These are phyloP conservation scores for Tadarida brasiliensis DNA, from an alignment of 2,797 vertebrate genomes.

Conservation along the genomic window DNA sequence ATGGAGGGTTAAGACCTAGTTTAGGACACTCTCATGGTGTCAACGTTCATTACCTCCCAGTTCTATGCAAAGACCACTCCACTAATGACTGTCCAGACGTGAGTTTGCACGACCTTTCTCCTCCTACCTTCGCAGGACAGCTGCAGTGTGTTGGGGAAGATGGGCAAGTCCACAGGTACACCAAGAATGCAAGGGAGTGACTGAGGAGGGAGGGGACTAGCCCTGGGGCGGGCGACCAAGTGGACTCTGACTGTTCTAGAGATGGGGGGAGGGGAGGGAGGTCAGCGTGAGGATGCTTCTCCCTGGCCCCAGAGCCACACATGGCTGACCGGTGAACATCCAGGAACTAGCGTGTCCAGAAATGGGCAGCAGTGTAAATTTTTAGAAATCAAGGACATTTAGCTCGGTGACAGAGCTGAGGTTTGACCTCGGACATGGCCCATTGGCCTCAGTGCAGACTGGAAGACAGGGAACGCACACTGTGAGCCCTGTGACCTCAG, in stretches of 20 bases:
- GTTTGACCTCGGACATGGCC: not conserved
- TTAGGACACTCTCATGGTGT: not conserved
- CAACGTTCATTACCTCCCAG: not conserved
- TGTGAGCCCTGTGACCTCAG: not conserved
- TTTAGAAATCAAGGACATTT: not conserved
- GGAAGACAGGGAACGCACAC: not conserved
- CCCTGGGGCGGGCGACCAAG: not conserved
- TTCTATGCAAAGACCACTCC: not conserved
- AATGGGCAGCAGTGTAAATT: not conserved
- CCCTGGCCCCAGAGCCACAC: not conserved
- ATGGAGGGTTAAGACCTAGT: rapidly evolving
- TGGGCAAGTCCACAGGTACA: not conserved
- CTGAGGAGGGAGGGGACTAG: not conserved
- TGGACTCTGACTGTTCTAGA: not conserved
- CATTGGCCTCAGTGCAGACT: not conserved
- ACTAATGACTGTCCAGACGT: not conserved
- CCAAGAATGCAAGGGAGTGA: not conserved
- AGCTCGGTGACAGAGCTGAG: not conserved
- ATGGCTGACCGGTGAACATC: not conserved
- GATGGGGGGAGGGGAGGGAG: not conserved
- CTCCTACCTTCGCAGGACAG: not conserved
- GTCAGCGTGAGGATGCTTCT: not conserved
- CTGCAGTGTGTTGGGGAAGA: not conserved
- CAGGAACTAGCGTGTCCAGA: not conserved
- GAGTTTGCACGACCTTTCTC: not conserved